Evolutionary conservation across 2,888 invertebrate genomes (phyloP), one percentile per base, ranked within the genome.

Genomic region (Ferdinandea cuprea): DNA sequence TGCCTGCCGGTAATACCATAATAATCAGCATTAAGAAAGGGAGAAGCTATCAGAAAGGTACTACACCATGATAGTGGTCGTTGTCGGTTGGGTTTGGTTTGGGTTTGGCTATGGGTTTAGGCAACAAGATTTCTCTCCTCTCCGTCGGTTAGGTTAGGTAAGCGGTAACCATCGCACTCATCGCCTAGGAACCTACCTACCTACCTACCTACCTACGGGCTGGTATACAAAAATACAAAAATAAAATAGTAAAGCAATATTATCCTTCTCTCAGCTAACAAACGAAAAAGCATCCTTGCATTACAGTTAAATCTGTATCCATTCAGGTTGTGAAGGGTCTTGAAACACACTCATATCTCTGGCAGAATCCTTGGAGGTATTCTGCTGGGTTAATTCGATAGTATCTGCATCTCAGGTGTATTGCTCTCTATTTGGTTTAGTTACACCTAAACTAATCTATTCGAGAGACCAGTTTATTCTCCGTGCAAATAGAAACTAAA

Each of bases 21-120:
- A 71, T 71, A 71, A 77, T 77, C 76, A 76, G 59, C 68, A 68
- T 76, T 71, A 56, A 63, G 46, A 63, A 63, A 69, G 63, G 63
- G 48, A 54, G 65, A 73, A 40, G 56, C 73, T 61, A 44, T 59
- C 61, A 46, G 32, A 50, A 66, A 58, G 30, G n/a, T n/a, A n/a
- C n/a, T 37, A 56, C 48, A 61, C 65, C 15, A 15, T 25, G 52
- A 68, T 72, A 63, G 37, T 54, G 58, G 30, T 21, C 17, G 21
- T 15, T 28, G 35, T 48, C 35, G 15, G 37, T 58, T 21, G 35
- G 17, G 40, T 6, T 35, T 13, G 28, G 48, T 48, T n/a, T 11
- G 11, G n/a, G n/a, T n/a, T n/a, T n/a, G n/a, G n/a, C n/a, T n/a
- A n/a, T n/a, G n/a, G n/a, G n/a, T n/a, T n/a, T n/a, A n/a, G 48